Evolutionary conservation across 2,888 invertebrate genomes (phyloP).

Genomic region (Parochlus steinenii): DNA sequence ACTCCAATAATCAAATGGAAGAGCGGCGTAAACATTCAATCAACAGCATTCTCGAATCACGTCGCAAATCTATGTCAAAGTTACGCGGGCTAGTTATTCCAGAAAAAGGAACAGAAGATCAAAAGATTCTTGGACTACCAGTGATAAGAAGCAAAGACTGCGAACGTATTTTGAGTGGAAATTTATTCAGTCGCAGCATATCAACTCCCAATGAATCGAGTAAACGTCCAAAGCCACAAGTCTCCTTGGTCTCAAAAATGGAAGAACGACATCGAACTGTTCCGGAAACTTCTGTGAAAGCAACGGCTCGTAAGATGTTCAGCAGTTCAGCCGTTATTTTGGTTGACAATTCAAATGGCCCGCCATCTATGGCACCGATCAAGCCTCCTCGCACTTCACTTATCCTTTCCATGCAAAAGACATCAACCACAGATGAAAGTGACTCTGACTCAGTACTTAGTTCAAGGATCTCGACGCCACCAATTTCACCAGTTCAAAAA

Average conservation of each 20-base stretch:
- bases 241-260: conserved; percentile 14
- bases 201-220: conserved; percentile 14
- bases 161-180: conserved; percentile 28
- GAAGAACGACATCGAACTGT: conserved; percentile 15
- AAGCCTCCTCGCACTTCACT: conserved; percentile 28
- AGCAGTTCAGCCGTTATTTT: conserved; percentile 14
- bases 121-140: conserved; percentile 38
- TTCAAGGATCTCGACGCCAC: conserved; percentile 65
- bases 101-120: conserved; percentile 39
- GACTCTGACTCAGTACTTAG: conserved; percentile 83
- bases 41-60: conserved; percentile 61
- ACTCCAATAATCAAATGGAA: conserved; percentile 21
- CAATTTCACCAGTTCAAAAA: conserved; percentile 40
- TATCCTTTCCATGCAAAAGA: conserved; percentile 16
- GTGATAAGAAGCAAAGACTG: conserved; percentile 64
- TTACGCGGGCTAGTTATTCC: conserved; percentile 78
- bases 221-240: conserved; percentile 22
- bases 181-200: conserved; percentile 12
- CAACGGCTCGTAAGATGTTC: conserved; percentile 13
- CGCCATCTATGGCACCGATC: conserved; percentile 24
- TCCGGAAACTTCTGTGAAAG: not conserved
- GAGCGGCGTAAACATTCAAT: conserved; percentile 45
- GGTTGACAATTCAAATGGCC: conserved; percentile 13
- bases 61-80: conserved; percentile 67
- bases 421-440: conserved; percentile 38